Evolutionary conservation across 2,797 vertebrate species (phyloP).

Genomic region (Enteromius trimaculatus): DNA sequence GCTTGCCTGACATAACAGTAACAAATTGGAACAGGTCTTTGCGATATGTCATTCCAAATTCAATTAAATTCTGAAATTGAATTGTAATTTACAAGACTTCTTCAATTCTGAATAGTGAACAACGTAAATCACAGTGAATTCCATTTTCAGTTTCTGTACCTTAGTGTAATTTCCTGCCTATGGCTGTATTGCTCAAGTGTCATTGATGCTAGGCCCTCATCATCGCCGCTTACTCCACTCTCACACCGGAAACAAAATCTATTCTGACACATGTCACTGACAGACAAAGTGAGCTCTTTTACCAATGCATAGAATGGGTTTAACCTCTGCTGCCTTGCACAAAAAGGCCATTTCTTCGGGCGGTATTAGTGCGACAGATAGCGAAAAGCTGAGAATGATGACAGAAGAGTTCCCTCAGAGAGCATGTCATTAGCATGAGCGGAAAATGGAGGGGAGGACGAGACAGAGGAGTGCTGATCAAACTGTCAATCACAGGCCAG

Average conservation of each 20-base stretch:
- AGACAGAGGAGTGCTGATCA: slow-evolving; percentile 43
- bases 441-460: not conserved
- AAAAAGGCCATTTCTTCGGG: slow-evolving; percentile 22
- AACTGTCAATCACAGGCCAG: slow-evolving; percentile 48
- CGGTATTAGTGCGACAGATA: slow-evolving; percentile 11
- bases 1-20: not conserved
- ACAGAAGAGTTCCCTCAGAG: slow-evolving; percentile 17
- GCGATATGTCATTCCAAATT: not conserved
- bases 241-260: slow-evolving; percentile 10
- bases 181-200: not conserved
- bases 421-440: slow-evolving; percentile 28
- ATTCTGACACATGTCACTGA: slow-evolving; percentile 25
- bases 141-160: not conserved
- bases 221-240: not conserved
- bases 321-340: slow-evolving; percentile 29
- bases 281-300: slow-evolving; percentile 12
- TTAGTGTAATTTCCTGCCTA: not conserved
- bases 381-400: not conserved
- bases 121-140: not conserved
- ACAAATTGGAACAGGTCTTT: not conserved
- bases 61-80: not conserved
- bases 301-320: slow-evolving; percentile 23
- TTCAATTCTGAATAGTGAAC: not conserved
- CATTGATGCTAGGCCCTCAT: not conserved
- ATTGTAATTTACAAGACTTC: not conserved